Base-by-base conservation (phyloP, 1,140 invertebrate species). In the Aphis gossypii region DNA sequence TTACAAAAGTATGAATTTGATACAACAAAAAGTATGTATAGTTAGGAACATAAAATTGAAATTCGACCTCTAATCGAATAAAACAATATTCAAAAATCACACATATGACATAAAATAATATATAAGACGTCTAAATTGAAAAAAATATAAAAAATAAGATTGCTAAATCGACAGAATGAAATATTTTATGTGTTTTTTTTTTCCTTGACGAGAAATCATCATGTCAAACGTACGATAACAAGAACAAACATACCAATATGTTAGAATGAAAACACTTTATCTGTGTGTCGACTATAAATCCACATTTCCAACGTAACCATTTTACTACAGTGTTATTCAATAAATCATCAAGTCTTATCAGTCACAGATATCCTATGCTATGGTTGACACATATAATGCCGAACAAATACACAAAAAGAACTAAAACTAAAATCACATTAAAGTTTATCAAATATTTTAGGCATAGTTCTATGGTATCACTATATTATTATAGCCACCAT, bases 211-310 rank as follows among this genome's bases (percentile, higher is more conserved):
- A 68, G 60, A 68, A 68, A 68, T 76, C 60, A 76, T 76, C 60
- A 76, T n/a, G 60, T 76, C 60, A 76, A n/a, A 76, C n/a, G 60
- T 76, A 76, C n/a, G 60, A 76, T 76, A 76, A 76, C 60, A 76
- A 76, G 30, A 18, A 76, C 60, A 76, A 76, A 76, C 18, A 76
- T 18, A 51, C 14, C 20, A 14, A n/a, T 68, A 76, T 76, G 30
- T 4, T 6, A n/a, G 0, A 68, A 68, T n/a, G 14, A 35, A n/a
- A 76, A 76, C n/a, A 76, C 60, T 76, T 76, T 76, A 76, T 76
- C 60, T n/a, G 30, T n/a, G 9, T 76, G 60, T 20, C 60, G n/a
- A 35, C 60, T 76, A n/a, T 76, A 76, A 76, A 76, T 76, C n/a
- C 60, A 18, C 60, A 76, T 76, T 18, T 76, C n/a, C 14, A n/a